Evolutionary conservation across 2,888 invertebrate genomes (phyloP), one percentile per base, ranked within the genome.

Genomic region (Drosophila engyochracea): DNA sequence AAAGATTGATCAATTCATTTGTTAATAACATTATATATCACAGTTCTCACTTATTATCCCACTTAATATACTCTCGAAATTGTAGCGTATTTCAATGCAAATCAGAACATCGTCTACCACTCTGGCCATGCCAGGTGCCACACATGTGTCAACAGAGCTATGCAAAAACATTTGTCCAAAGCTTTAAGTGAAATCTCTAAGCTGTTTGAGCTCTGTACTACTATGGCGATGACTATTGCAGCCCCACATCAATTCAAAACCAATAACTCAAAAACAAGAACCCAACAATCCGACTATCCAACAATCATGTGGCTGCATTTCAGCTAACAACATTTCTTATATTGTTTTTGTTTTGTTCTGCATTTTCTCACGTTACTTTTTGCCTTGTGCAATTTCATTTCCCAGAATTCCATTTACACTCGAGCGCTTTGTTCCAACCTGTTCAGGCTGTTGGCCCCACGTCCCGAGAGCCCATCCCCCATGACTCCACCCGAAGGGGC

Each of bases 331-430:
- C 70, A 68, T 74, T 74, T 68, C 61, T 57, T 60, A 57, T 70
- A 72, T 70, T 59, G 60, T 41, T 25, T 39, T 62, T 10, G 14
- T 44, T 37, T 41, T 63, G 51, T 64, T 67, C 53, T 58, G 39
- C 35, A 31, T 55, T 63, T 44, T 65, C 51, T 59, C 51, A 59
- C 55, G 55, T 65, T 63, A 63, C 51, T 31, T 68, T 72, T 65
- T 69, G 66, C 65, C 58, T 61, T 83, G 70, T 61, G 76, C 85
- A 85, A 89, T 86, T 89, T 86, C 79, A 89, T 86, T 85, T 78
- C 57, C 67, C 74, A 85, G 77, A 85, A 89, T 89, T 87, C 90
- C 85, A 85, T 85, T 85, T 89, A 87, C 82, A 85, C 85, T 89
- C 80, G 35, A 76, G 53, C 77, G 85, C 81, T 81, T 84, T 86